Evolutionary conservation across 2,113 vertebrate genomes (phyloP), one percentile per base, ranked within the genome.

Genomic region (Elephantulus edwardii): DNA sequence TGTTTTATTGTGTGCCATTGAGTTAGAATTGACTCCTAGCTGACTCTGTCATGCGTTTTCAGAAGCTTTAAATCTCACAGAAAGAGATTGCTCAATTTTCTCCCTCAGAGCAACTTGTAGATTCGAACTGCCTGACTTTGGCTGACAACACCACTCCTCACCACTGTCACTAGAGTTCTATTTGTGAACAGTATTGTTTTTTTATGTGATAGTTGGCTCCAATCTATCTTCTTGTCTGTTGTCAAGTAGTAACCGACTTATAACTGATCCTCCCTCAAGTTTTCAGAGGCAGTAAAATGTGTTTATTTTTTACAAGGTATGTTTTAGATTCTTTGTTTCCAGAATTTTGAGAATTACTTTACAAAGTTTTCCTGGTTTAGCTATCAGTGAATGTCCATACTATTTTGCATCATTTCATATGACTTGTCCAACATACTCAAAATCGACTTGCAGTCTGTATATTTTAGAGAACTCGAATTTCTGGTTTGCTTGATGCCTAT

Each of bases 281-380:
- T n/a, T n/a, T n/a, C n/a, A n/a, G n/a, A n/a, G n/a, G n/a, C n/a
- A n/a, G n/a, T n/a, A n/a, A n/a, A n/a, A n/a, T n/a, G 20, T 42
- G 28, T 87, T 92, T 76, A 38, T 75, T 82, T 75, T 75, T 89
- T 50, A 77, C 77, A 91, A 72, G 44, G 12, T 62, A 76, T 92
- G 6, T 54, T 93, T 95, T 91, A 7, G 85, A 84, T 86, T 82
- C 28, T 89, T 92, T 91, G 81, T 88, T 90, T 83, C 56, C 28
- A 85, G n/a, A 38, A 89, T 24, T 46, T 70, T 80, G 35, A 90
- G 35, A 56, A 38, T 92, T 85, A 79, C 82, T 93, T 95, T 82
- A 40, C 66, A 64, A 42, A 86, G 48, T 76, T 26, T 62, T 87
- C 8, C 33, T 75, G 66, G 56, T 76, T 92, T 94, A 86, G 83